A percentile compares a stretch with the other conserved stretches of the same genome.
Evolutionary conservation across 35 echinoderm and acorn worm species (phyloP).

Genomic region (Ophioderma brevispina): DNA sequence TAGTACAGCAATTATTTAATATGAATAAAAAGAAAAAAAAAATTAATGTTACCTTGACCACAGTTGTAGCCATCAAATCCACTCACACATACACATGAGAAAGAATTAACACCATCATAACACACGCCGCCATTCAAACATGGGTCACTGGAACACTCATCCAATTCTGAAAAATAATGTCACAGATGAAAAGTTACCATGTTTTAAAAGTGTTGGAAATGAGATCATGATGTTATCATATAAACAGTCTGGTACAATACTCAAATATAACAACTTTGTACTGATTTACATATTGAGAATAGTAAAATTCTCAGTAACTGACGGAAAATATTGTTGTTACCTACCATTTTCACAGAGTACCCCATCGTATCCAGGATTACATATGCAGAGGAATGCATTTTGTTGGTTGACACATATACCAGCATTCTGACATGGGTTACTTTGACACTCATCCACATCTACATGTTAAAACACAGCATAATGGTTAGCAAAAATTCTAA

Average conservation of each 20-base stretch:
- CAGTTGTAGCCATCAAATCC: slow-evolving; percentile 32
- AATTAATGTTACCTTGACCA: slow-evolving; percentile 35
- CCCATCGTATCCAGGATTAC: slow-evolving; percentile 40
- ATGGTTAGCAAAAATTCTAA: no score
- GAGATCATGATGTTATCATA: background rate
- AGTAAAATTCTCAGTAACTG: no score
- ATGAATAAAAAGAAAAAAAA: no score
- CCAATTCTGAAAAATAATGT: slow-evolving; percentile 15
- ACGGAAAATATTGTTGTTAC: no score
- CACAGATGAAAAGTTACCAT: no score
- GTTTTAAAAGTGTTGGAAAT: background rate
- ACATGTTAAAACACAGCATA: background rate
- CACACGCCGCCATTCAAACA: slow-evolving; percentile 44
- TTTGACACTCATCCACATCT: slow-evolving; percentile 31
- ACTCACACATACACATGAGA: slow-evolving; percentile 7
- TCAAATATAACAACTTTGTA: no score
- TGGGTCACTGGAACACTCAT: slow-evolving; percentile 18
- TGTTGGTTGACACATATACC: slow-evolving; percentile 13
- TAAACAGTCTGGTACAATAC: no score
- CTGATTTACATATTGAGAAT: no score
- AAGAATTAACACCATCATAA: slow-evolving; percentile 4
- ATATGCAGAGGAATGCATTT: slow-evolving; percentile 34
- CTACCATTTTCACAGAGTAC: slow-evolving; percentile 46
- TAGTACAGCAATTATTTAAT: no score
- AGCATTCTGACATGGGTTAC: slow-evolving; percentile 16